Base-by-base conservation (phyloP, 2,888 invertebrate species). In the Hemicrepidius hirtus region DNA sequence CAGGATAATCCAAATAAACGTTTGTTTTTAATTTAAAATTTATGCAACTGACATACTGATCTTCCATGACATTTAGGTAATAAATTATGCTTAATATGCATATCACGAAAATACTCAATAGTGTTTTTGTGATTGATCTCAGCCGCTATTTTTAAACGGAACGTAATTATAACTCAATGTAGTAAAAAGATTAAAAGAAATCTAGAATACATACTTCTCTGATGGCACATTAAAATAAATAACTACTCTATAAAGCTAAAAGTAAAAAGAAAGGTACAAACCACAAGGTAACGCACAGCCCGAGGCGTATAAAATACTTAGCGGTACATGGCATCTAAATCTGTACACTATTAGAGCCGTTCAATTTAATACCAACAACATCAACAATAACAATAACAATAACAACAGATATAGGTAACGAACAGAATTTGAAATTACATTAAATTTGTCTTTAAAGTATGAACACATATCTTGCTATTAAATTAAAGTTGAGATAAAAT, bases 211-310 rank as follows among this genome's bases (percentile, higher is more conserved):
- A 0, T 46, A 44, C 7, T 3, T 6, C 20, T 0, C 16, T 16
- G 16, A 16, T 41, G 16, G 46, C 20, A 18, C 2, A 18, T 13
- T 1, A 3, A 1, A 40, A 40, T 20, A 46, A 49, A 49, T 49
- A 49, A 20, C 12, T 12, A 49, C 10, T 21, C 12, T 49, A 21
- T 49, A 49, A 20, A n/a, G 6, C 9, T 10, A 49, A 53, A 53
- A 53, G 53, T 32, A 21, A 49, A 53, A 53, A 53, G 53, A 53
- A 53, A 53, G 28, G 28, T 21, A 53, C 5, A 5, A 53, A 13
- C 21, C 53, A 12, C 28, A 53, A 50, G 24, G 50, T 50, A 50
- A 53, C 53, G 53, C 32, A 32, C 53, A 21, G 49, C 49, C 49
- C 6, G 10, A 21, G 49, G 49, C 53, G 10, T 28, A 3, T 28